Evolutionary conservation across 2,797 vertebrate genomes (phyloP), one percentile per base, ranked within the genome.

Genomic region (Taeniopygia guttata): DNA sequence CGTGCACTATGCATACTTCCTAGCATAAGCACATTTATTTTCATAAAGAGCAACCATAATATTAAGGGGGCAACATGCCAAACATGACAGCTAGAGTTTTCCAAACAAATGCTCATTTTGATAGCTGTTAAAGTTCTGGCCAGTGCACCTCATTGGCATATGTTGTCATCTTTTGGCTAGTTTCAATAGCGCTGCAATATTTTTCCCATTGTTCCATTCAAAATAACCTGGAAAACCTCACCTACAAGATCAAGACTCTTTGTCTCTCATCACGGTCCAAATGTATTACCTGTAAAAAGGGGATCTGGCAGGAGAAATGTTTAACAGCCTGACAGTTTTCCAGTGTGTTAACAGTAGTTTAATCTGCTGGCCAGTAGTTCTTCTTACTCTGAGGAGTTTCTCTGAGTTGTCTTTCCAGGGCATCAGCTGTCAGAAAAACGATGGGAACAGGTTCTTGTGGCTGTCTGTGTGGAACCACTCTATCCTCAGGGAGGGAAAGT

Each of bases 401-500:
- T 79, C 56, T 63, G 93, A 93, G 75, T 66, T 95, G 36, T 69
- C 87, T 93, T 93, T 95, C 92, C 93, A 73, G 92, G 92, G 90
- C 58, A 92, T 76, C 51, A 64, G 40, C 95, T 97, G 95, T 96
- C 95, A 96, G 91, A 90, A 85, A 80, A 94, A n/a, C 29, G 12
- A 62, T 77, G 92, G 96, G 89, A 84, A 43, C 46, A 48, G 66
- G 75, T 96, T 97, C 97, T 96, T 84, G 77, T 92, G 96, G 78
- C 94, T 83, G 46, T 79, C 87, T 95, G 30, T 59, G 60, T 95
- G 97, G 93, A 96, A 90, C 91, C 64, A 60, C 81, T 70, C 75
- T 72, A 13, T 90, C 95, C 86, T 67, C 10, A 19, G 93, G 88
- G 82, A 93, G 58, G 55, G 62, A 73, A 73, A 40, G 76, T 42